These are phyloP conservation scores for Psittacara wagleri DNA, from an alignment of 2,113 vertebrate species.

Conservation along the genomic window DNA sequence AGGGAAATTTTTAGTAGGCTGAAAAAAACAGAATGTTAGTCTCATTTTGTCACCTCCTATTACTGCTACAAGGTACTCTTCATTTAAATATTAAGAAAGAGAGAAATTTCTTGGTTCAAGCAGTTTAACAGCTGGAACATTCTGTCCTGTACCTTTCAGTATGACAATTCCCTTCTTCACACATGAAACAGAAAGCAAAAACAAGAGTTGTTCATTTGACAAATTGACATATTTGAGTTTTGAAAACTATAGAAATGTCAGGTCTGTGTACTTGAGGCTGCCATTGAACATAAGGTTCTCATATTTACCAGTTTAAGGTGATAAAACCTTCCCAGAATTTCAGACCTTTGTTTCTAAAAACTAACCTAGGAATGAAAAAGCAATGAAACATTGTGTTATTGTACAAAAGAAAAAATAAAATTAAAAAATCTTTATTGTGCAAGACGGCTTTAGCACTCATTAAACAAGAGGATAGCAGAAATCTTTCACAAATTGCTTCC, in stretches of 20 bases:
- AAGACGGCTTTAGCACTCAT: not conserved
- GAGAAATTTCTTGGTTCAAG: not conserved
- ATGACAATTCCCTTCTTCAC: not conserved
- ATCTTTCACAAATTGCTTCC: not conserved
- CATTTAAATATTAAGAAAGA: not conserved
- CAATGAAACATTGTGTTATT: not conserved
- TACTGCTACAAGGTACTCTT: not conserved
- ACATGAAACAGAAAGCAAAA: not conserved
- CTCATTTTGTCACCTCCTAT: not conserved
- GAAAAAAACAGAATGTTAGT: not conserved
- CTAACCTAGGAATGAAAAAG: not conserved
- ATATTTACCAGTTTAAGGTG: not conserved
- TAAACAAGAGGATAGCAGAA: not conserved
- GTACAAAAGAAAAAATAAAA: not conserved
- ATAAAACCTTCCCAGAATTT: slow-evolving; percentile 9
- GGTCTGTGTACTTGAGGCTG: not conserved
- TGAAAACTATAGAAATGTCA: not conserved
- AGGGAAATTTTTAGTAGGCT: not conserved
- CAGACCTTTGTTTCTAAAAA: not conserved
- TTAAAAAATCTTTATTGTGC: not conserved
- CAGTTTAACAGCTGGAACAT: not conserved
- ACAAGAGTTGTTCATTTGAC: not conserved
- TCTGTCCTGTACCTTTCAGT: not conserved
- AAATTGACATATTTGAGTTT: not conserved
- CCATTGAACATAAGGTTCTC: not conserved